phyloP scores from a whole-genome alignment of 2,888 invertebrate species.

The Drosophila suboccidentalis region DNA sequence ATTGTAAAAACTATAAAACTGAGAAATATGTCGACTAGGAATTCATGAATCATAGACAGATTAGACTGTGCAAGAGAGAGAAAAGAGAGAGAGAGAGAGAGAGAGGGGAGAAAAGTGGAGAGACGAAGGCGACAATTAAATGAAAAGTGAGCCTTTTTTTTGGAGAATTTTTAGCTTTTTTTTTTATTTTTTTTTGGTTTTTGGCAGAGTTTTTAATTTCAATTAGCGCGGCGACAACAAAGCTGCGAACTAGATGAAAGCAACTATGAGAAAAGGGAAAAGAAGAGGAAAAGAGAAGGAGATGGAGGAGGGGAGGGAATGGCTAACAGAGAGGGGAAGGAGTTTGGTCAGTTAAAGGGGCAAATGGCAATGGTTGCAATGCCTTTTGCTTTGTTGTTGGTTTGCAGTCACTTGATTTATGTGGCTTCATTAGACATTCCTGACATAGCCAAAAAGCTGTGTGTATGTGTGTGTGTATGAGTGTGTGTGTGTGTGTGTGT shows the following conservation, averaged over 20 bases:
- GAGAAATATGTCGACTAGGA: not conserved
- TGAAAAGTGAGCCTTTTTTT: conserved; percentile 31
- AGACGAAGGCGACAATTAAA: conserved; percentile 4
- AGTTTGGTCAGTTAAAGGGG: conserved; percentile 9
- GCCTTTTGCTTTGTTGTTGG: conserved; percentile 37
- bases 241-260: conserved; percentile 32
- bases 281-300: not conserved
- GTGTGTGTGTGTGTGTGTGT: conserved; percentile 14
- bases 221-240: conserved; percentile 66
- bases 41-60: conserved; percentile 32
- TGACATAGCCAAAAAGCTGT: conserved; percentile 52
- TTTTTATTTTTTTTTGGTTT: not conserved
- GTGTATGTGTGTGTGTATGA: conserved; percentile 9
- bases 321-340: not conserved
- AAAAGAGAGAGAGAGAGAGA: not conserved
- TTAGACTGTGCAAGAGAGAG: not conserved
- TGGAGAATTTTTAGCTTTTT: conserved; percentile 5
- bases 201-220: conserved; percentile 76
- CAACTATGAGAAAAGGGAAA: not conserved
- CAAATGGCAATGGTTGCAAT: conserved; percentile 28
- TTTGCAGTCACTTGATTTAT: conserved; percentile 81
- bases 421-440: conserved; percentile 84
- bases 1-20: not conserved
- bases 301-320: too few species aligned
- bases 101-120: not conserved